Evolutionary conservation across 1,140 invertebrate genomes (phyloP), one percentile per base, ranked within the genome.

Genomic region (Trachelipus rathkii): DNA sequence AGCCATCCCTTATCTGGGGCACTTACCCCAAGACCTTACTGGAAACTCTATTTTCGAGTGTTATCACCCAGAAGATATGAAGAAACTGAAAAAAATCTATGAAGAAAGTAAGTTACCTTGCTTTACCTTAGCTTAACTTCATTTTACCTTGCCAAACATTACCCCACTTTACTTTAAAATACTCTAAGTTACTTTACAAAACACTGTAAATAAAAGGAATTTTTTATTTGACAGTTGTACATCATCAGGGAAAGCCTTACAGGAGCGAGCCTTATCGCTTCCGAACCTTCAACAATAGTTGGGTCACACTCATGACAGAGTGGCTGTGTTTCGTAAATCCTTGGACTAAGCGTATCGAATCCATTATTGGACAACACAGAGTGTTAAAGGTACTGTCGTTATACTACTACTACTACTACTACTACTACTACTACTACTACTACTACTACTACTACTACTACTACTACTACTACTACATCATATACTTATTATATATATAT

Each of bases 311-410:
- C 45, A 92, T 95, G 85, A 96, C 95, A 0, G 93, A 96, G 85
- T 97, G 94, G 94, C 93, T 93, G 0, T 92, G 92, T 76, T 96
- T 96, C 84, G 89, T 96, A 44, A 97, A 97, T 88, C 95, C 95
- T 0, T 97, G 95, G 95, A 92, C 92, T 0, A 89, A 89, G 83
- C 92, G 92, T 85, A 86, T 97, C 72, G 95, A 97, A 83, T 95
- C 96, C 86, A 90, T 97, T 71, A 91, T 93, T 82, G 94, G 93
- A 76, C 90, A 95, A 82, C 94, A 97, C 87, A 87, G 89, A 73
- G 90, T 97, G 4, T 83, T 95, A 74, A 91, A 92, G 75, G 79
- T 81, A 88, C 71, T 69, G 71, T 2, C 8, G 24, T 74, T 53
- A 33, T 33, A 33, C 33, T 33, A 33, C 33, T 33, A 33, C 33